Evolutionary conservation across 64 coral and sea anemone species (phyloP), one percentile per base, ranked within the genome.

Genomic region (Anthopleura sola): DNA sequence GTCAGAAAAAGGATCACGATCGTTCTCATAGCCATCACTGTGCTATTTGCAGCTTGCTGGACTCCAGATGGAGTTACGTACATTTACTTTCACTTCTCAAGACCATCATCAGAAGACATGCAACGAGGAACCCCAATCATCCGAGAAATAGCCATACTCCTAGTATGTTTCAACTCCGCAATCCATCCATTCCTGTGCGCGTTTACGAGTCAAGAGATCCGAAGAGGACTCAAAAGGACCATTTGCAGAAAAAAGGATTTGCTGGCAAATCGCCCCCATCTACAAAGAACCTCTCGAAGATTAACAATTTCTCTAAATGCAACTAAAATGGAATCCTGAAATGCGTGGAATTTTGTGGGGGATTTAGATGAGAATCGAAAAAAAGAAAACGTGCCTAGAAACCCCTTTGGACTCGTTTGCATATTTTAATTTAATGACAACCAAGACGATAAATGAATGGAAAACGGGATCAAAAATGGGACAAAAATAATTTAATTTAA

Each of bases 281-380:
- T 79, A 33, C 76, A 79, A 79, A 79, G 76, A 79, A 79, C 76
- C 36, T 79, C 76, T 47, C 37, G 37, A 79, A 38, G 76, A 79
- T 79, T 79, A 48, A 48, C 76, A 15, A 79, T 44, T 48, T 79
- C 76, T 79, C 39, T 44, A 38, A 79, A 79, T 37, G 36, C 39
- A 10, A 79, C 37, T 33, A 79, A 79, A 79, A 44, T 79, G 44
- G 76, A 79, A 24, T 8, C 6, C 17, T 33, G 6, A 79, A 48
- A 77, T 37, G 21, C 33, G 13, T 38, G 76, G 76, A 79, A 44
- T 23, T 44, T 48, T 79, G 76, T 23, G 38, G 36, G 76, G 39
- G 76, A 79, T 71, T 8, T 31, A 12, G 28, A 32, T 15, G 12
- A 71, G 14, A 10, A 71, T 2, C 34, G 14, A 14, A 71, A 71